Percentiles rank a stretch among this genome's conserved stretches.
Conservation (phyloP, 2,797 vertebrate species). For the Gadopsis bispinosus region DNA sequence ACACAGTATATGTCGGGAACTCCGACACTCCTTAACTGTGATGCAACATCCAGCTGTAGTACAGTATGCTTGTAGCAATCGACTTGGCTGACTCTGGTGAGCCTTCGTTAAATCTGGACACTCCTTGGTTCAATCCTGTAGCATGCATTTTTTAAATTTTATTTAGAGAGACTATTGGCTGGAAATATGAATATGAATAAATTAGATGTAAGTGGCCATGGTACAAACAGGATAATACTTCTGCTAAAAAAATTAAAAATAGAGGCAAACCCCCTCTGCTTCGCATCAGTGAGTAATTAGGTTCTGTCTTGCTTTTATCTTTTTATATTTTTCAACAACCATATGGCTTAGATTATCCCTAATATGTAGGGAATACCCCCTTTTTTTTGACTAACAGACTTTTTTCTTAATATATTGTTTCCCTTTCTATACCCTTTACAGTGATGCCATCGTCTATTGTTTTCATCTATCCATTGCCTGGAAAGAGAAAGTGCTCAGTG, state of each 20-base stretch:
- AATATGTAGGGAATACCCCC: not conserved
- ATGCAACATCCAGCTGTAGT: not conserved
- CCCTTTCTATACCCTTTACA: not conserved
- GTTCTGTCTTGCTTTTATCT: not conserved
- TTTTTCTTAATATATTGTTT: not conserved
- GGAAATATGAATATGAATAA: not conserved
- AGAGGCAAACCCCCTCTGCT: not conserved
- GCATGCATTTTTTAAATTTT: not conserved
- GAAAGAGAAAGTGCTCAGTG: not conserved
- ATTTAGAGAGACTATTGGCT: not conserved
- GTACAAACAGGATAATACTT: not conserved
- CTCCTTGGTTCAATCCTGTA: not conserved
- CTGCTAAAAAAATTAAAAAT: not conserved
- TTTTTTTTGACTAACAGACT: not conserved
- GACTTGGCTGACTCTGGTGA: too few relatives aligned
- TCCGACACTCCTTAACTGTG: too few relatives aligned
- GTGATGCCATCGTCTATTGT: conserved; percentile 12
- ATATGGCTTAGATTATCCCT: not conserved
- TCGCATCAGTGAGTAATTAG: not conserved
- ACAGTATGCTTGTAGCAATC: not conserved
- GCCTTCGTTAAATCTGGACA: not conserved
- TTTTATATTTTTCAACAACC: not conserved
- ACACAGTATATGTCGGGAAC: not conserved
- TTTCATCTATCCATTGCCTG: conserved; percentile 3
- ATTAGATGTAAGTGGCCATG: not conserved